phyloP scores from a whole-genome alignment of 2,888 invertebrate species.

The Limnephilus marmoratus region DNA sequence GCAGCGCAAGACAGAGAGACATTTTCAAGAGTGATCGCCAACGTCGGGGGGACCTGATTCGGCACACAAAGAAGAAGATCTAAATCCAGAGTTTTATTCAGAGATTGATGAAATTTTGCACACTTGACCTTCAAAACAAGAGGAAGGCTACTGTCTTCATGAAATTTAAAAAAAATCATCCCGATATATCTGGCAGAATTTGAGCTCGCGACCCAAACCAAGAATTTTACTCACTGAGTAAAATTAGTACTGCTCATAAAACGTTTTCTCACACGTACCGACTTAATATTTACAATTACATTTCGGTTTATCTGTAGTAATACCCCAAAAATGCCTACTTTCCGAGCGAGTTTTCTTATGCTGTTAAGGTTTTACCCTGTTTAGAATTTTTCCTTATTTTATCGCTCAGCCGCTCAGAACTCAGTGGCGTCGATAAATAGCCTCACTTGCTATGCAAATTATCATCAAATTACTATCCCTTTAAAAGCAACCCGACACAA shows the following conservation, averaged over 20 bases:
- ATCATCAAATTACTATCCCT: slow-evolving; percentile 26
- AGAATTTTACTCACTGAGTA: not conserved
- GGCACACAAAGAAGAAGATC: no score
- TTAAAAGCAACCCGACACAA: not conserved
- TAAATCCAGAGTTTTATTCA: no score
- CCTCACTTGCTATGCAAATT: slow-evolving; percentile 35
- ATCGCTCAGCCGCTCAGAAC: not conserved
- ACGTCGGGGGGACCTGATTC: no score
- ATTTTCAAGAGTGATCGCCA: no score
- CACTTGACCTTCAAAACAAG: no score
- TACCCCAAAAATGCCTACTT: not conserved
- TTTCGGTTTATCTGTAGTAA: not conserved
- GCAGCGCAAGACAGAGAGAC: no score
- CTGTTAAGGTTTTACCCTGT: not conserved
- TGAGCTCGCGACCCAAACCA: not conserved
- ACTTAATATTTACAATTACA: not conserved
- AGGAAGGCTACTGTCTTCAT: no score
- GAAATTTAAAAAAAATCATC: no score
- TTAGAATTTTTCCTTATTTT: slow-evolving; percentile 11
- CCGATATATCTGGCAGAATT: not conserved
- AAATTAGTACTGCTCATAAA: not conserved
- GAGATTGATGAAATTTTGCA: no score
- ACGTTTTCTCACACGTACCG: not conserved
- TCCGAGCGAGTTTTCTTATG: not conserved
- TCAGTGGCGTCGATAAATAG: not conserved